Evolutionary conservation across 2,797 vertebrate genomes (phyloP).

Genomic region (Anas flavirostris): DNA sequence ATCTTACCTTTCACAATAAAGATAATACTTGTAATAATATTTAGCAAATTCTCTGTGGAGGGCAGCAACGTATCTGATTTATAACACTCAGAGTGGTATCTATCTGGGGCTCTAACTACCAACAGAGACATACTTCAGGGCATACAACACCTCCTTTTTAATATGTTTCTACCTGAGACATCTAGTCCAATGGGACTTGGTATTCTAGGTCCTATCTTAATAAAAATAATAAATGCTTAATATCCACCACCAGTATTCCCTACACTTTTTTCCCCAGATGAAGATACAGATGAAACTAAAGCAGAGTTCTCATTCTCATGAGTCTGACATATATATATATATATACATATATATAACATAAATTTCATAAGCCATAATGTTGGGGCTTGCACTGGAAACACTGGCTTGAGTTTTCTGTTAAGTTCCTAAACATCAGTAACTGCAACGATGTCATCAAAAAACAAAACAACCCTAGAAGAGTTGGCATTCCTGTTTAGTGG

Average conservation of each 20-base stretch:
- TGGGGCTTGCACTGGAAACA: not conserved
- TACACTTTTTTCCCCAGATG: not conserved
- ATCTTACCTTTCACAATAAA: conserved; percentile 6
- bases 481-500: not conserved
- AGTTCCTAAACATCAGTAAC: not conserved
- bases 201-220: not conserved
- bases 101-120: not conserved
- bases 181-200: not conserved
- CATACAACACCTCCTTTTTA: not conserved
- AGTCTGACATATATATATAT: no score
- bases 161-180: not conserved
- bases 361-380: not conserved
- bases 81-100: not conserved
- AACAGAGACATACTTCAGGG: not conserved
- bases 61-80: not conserved
- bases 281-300: not conserved
- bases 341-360: not conserved
- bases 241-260: not conserved
- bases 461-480: not conserved
- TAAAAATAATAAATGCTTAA: not conserved
- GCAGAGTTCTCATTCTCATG: not conserved
- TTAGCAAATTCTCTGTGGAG: conserved; percentile 8
- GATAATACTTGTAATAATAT: not conserved
- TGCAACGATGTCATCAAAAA: not conserved
- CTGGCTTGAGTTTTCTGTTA: not conserved